Evolutionary conservation across 2,797 vertebrate species (phyloP).

Genomic region (Presbytis comata): DNA sequence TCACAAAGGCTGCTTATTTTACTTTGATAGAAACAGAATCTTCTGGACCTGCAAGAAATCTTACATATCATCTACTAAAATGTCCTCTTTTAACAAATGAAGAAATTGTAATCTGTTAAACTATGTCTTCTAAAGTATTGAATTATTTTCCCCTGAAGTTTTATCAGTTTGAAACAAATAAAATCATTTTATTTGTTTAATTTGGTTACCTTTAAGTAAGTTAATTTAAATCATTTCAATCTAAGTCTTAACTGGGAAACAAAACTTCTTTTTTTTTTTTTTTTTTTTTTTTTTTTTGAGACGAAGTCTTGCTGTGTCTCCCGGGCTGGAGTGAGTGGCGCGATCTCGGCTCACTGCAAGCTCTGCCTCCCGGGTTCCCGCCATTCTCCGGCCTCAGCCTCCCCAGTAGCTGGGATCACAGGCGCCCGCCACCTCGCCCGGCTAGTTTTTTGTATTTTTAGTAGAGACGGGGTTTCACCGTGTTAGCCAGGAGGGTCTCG

Average conservation of each 20-base stretch:
- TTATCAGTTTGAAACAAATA: constrained; percentile 10
- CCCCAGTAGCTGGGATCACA: too few species aligned
- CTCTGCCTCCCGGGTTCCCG: too few species aligned
- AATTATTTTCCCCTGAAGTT: neutral
- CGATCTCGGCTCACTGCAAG: too few species aligned
- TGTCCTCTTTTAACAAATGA: constrained; percentile 27
- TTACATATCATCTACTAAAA: neutral
- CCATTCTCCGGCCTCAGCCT: too few species aligned
- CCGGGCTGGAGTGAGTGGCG: too few species aligned
- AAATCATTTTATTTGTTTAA: constrained; percentile 31
- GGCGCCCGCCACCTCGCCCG: too few species aligned
- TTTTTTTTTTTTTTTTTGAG: too few species aligned
- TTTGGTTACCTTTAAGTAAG: constrained; percentile 25
- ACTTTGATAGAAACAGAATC: neutral
- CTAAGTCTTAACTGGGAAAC: neutral
- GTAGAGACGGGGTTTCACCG: too few species aligned
- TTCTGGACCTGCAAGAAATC: constrained; percentile 28
- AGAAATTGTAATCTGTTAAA: neutral
- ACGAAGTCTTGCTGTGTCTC: too few species aligned
- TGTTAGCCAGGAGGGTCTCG: too few species aligned
- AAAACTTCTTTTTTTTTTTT: too few species aligned
- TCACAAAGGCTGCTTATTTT: neutral
- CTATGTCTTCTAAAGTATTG: neutral
- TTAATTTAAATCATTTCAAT: neutral
- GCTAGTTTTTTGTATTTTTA: too few species aligned